Evolutionary conservation across 2,888 invertebrate genomes (phyloP), one percentile per base, ranked within the genome.

Genomic region (Andrena camellia): DNA sequence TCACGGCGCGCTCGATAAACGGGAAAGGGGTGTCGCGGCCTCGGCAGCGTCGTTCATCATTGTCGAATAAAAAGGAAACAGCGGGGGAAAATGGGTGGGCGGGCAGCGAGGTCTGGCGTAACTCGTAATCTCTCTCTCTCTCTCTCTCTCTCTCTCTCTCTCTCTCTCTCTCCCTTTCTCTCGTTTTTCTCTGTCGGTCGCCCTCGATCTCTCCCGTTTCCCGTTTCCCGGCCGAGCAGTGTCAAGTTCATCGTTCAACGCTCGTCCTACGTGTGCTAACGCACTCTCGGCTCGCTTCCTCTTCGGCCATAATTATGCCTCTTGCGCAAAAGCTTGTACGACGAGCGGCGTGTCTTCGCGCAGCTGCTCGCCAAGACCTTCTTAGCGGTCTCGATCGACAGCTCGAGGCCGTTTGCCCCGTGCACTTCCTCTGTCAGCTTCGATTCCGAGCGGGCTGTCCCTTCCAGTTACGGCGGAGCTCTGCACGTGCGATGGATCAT

Each of bases 241-340:
- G 90, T 90, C 91, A 91, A 91, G 91, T 91, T 91, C 91, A 91
- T 91, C 90, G 91, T 88, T 90, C 88, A 90, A 90, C 88, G 88
- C 86, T 90, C 90, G 90, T 90, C 90, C 91, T 86, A 88, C 88
- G 90, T 89, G 90, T 84, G 90, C 88, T 88, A 89, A 90, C 91
- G 91, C 88, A 89, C 87, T 88, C 87, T 88, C 90, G 86, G 66
- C 81, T 81, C 84, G 87, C 86, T 90, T 87, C 89, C 90, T 86
- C 87, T 78, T 88, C 88, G 89, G 78, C 83, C 88, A 84, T 90
- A 90, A 90, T 90, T 90, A 91, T 89, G 88, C 86, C 86, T 85
- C 81, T 89, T 89, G 86, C 86, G 90, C 86, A 89, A 89, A 86
- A 82, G 82, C 87, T 83, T 85, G 87, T 88, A 85, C 87, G 76